Evolutionary conservation across 2,797 vertebrate genomes (phyloP).

Genomic region (Pseudomugil gertrudae): DNA sequence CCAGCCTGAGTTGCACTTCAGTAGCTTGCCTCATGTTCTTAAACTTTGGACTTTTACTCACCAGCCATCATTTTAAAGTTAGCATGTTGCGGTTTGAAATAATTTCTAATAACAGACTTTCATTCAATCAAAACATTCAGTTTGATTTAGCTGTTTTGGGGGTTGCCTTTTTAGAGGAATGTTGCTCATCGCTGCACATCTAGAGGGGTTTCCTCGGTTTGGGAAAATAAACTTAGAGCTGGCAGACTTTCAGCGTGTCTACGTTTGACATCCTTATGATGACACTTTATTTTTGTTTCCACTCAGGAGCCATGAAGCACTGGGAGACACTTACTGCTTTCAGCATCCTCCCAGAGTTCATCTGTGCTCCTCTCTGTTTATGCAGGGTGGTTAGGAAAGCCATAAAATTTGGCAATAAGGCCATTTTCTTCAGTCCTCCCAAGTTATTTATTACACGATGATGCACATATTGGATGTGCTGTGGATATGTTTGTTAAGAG

Average conservation of each 20-base stretch:
- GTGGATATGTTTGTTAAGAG: constrained; percentile 19
- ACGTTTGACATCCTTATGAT: constrained; percentile 47
- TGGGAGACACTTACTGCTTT: constrained; percentile 60
- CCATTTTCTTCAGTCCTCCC: constrained; percentile 13
- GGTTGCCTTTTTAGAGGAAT: constrained; percentile 21
- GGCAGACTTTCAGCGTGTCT: constrained; percentile 51
- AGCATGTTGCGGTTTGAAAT: constrained; percentile 34
- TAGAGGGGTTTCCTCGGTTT: constrained; percentile 51
- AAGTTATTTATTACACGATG: constrained; percentile 16
- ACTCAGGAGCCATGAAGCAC: constrained; percentile 38
- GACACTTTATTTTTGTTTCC: constrained; percentile 80
- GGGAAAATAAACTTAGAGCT: constrained; percentile 64
- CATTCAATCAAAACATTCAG: background rate
- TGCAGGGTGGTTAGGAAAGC: constrained; percentile 21
- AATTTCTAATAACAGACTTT: constrained; percentile 39
- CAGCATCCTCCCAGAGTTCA: constrained; percentile 51
- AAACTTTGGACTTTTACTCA: constrained; percentile 26
- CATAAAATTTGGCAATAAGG: constrained; percentile 23
- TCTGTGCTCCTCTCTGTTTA: constrained; percentile 31
- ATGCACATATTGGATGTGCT: constrained; percentile 7
- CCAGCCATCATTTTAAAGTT: constrained; percentile 19
- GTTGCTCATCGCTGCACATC: constrained; percentile 31
- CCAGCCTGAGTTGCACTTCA: constrained; percentile 27
- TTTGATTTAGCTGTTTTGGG: constrained; percentile 40
- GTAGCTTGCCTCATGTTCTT: constrained; percentile 27